Base-by-base conservation (phyloP, 2,113 vertebrate genomes). In the Ahaetulla prasina region DNA sequence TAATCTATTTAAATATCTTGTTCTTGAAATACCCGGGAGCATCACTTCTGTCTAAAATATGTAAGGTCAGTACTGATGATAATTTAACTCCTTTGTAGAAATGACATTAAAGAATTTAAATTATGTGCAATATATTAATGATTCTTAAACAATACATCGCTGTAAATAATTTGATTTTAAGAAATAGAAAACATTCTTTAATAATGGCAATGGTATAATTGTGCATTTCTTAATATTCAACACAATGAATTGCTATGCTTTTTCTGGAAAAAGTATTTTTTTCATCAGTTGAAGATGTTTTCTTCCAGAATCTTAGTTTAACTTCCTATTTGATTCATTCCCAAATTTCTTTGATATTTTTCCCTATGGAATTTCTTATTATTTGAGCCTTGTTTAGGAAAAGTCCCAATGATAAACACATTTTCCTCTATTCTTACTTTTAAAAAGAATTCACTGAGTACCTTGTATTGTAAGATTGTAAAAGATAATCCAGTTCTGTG, bases 71-170 rank as follows among this genome's bases (percentile, higher is more conserved):
- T 96, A 90, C 60, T 95, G 94, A 96, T 96, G 96, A 94, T 94
- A 94, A 97, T 96, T 97, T 96, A 96, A 97, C 94, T 96, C 93
- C 96, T 96, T 95, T 97, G 96, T 96, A 97, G 96, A 97, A 97
- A 97, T 97, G 95, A 96, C 96, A 94, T 97, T 95, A 97, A 96
- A 93, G 95, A 96, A 89, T 86, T 93, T 93, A 95, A 97, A 97
- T 97, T 97, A 96, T 95, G 87, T 96, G 68, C 92, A 96, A 96
- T 97, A 96, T 93, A 91, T 95, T 96, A 93, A 96, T 93, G 93
- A 97, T 92, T 97, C 95, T 96, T 94, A 96, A 91, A 94, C 93
- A 93, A 93, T 87, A 86, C 94, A 90, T 90, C 91, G 87, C 50
- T 95, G 39, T 96, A 90, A 95, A 91, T 80, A 54, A 5, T 91